Percentiles rank a stretch among this genome's conserved stretches.
Evolutionary conservation across 1,140 invertebrate genomes (phyloP).

Genomic region (Caenorhabditis briggsae): DNA sequence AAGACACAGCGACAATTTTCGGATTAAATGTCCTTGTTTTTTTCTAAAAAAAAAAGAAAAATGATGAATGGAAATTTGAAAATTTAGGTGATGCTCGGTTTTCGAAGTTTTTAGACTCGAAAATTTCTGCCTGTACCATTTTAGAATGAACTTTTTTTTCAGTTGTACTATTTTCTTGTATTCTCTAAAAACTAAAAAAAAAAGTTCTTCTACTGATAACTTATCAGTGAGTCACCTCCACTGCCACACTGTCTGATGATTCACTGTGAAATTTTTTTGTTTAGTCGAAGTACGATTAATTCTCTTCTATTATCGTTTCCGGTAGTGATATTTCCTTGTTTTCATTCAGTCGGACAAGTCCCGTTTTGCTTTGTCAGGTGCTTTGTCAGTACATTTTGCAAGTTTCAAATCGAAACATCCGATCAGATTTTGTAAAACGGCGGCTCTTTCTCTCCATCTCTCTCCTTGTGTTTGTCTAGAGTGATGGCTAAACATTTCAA

Average conservation of each 20-base stretch:
- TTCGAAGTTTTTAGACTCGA: too few relatives aligned
- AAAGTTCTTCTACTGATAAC: background rate
- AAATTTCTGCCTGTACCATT: too few relatives aligned
- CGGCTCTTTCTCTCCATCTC: background rate
- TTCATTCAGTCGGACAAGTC: background rate
- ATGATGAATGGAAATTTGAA: too few relatives aligned
- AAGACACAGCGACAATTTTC: slow-evolving; percentile 37
- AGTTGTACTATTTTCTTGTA: too few relatives aligned
- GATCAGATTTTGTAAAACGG: background rate
- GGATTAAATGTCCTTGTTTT: slow-evolving; percentile 2
- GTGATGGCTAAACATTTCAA: slow-evolving; percentile 50
- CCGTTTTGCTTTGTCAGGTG: too few relatives aligned
- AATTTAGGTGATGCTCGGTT: too few relatives aligned
- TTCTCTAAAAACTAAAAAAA: too few relatives aligned
- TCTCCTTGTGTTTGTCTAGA: background rate
- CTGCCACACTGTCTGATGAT: background rate
- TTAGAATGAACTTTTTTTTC: too few relatives aligned
- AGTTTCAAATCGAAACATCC: slow-evolving; percentile 17
- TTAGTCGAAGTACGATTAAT: background rate
- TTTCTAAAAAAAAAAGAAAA: too few relatives aligned
- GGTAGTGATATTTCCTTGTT: background rate
- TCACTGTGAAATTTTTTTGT: background rate
- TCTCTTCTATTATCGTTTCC: background rate
- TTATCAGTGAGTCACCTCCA: background rate
- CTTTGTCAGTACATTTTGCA: background rate